A percentile compares a stretch with the other conserved stretches of the same genome.
phyloP scores from a whole-genome alignment of 2,888 invertebrate genomes.

The Ectemnius cavifrons region DNA sequence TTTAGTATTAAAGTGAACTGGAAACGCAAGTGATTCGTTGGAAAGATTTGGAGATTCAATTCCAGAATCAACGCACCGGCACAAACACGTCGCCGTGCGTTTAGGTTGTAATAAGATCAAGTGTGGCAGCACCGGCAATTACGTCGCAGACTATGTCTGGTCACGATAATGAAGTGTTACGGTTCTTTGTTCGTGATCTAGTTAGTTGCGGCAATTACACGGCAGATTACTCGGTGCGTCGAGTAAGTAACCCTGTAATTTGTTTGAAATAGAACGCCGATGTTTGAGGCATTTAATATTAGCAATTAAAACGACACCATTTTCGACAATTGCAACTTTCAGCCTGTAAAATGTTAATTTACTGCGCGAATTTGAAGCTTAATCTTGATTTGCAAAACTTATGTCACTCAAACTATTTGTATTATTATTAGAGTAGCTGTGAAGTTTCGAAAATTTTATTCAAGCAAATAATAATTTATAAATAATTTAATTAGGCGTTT shows the following conservation, averaged over 20 bases:
- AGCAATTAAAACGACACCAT: too few species aligned
- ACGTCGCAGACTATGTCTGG: conserved; percentile 40
- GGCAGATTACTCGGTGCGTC: conserved; percentile 40
- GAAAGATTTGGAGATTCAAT: too few species aligned
- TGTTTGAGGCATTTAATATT: not conserved
- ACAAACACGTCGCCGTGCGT: too few species aligned
- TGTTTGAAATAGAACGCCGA: conserved; percentile 30
- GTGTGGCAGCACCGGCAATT: not conserved
- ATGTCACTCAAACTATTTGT: too few species aligned
- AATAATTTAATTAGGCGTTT: too few species aligned
- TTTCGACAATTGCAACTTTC: not conserved
- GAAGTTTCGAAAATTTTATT: too few species aligned
- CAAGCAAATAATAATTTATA: too few species aligned
- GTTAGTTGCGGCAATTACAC: conserved; percentile 55
- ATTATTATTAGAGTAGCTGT: too few species aligned
- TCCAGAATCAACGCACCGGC: too few species aligned
- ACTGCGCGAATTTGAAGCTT: not conserved
- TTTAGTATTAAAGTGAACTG: too few species aligned
- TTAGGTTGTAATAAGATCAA: not conserved
- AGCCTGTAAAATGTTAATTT: not conserved
- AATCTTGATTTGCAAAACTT: too few species aligned
- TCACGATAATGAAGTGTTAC: conserved; percentile 59
- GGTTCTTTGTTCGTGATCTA: conserved; percentile 57
- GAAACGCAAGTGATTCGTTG: too few species aligned
- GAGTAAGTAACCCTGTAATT: conserved; percentile 42